Percentiles rank a stretch among this genome's conserved stretches.
These are phyloP conservation scores for Myrmecobius fasciatus DNA, from an alignment of 2,113 vertebrate species.

Conservation along the genomic window DNA sequence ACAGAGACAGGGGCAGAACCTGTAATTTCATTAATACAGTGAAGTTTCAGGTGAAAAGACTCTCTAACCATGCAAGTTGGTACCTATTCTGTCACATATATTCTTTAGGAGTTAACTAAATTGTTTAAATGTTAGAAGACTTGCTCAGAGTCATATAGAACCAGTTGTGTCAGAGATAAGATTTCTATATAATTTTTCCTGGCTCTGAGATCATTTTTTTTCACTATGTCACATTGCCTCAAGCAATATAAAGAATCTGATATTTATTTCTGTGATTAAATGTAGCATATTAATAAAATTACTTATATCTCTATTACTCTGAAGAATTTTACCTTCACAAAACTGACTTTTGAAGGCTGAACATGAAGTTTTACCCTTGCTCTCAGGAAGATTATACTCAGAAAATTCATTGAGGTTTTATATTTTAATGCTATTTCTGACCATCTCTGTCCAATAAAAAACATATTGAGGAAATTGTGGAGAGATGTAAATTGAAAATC, in stretches of 20 bases:
- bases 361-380: not conserved
- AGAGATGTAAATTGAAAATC: too few species aligned
- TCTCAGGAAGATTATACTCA: not conserved
- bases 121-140: not conserved
- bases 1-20: not conserved
- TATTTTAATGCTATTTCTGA: not conserved
- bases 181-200: not conserved
- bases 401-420: not conserved
- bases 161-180: not conserved
- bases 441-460: not conserved
- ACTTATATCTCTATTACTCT: not conserved
- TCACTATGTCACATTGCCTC: not conserved
- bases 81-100: not conserved
- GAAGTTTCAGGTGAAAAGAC: not conserved
- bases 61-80: not conserved
- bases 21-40: not conserved
- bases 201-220: not conserved
- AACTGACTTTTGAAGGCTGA: not conserved
- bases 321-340: not conserved
- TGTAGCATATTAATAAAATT: not conserved
- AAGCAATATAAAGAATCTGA: not conserved
- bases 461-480: not conserved
- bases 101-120: not conserved
- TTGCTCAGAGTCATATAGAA: not conserved
- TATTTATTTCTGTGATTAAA: not conserved